phyloP scores from a whole-genome alignment of 2,113 vertebrate species.

The Corapipo altera region DNA sequence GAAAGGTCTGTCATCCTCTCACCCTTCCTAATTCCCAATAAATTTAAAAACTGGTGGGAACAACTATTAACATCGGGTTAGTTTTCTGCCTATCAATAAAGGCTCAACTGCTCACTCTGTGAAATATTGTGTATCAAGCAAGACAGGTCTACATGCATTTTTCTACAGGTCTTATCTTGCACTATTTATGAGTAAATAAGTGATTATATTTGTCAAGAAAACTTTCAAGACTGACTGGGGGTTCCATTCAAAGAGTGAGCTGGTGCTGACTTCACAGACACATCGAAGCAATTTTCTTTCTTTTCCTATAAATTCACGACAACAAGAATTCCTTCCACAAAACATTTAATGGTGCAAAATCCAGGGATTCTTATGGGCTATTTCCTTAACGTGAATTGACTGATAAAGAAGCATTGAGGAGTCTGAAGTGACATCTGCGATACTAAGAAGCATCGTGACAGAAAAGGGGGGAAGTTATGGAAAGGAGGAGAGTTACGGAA shows the following conservation, averaged over 20 bases:
- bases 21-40: not conserved
- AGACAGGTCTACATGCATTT: not conserved
- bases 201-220: not conserved
- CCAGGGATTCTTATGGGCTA: not conserved
- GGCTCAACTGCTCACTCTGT: not conserved
- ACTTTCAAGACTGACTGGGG: not conserved
- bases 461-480: not conserved
- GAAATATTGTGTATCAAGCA: not conserved
- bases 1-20: not conserved
- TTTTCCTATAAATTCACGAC: not conserved
- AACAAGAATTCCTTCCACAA: not conserved
- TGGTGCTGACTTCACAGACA: not conserved
- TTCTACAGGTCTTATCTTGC: not conserved
- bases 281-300: not conserved
- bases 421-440: not conserved
- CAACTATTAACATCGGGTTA: not conserved
- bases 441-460: not conserved
- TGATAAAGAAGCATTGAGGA: fast-evolving
- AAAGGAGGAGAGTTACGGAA: not conserved
- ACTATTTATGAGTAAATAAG: not conserved
- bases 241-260: not conserved
- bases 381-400: not conserved
- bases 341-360: not conserved
- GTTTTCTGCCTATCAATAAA: not conserved
- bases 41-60: not conserved